These are phyloP conservation scores for Colostygia pectinataria DNA, from an alignment of 2,888 invertebrate genomes.

Conservation along the genomic window DNA sequence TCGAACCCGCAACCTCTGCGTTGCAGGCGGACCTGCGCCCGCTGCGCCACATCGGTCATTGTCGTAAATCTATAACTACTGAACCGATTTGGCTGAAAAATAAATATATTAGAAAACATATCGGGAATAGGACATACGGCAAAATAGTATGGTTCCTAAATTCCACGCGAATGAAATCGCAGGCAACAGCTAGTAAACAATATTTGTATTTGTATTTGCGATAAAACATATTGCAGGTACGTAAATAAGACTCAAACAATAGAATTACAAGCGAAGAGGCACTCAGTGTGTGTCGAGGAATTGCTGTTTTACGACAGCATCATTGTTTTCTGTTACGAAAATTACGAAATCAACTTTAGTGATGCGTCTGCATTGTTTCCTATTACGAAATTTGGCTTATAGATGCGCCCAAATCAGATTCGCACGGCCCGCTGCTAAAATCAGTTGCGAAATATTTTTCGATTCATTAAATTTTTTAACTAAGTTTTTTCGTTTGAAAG, in stretches of 20 bases:
- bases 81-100: too few relatives aligned
- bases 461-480: conserved; percentile 19
- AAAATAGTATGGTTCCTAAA: too few relatives aligned
- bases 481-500: too few relatives aligned
- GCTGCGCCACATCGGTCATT: too few relatives aligned
- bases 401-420: conserved; percentile 23
- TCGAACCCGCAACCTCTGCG: too few relatives aligned
- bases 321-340: conserved; percentile 30
- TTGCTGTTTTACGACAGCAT: conserved; percentile 22
- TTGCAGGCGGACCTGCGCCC: too few relatives aligned
- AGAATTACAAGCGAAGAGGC: conserved; percentile 17
- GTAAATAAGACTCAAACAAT: conserved; percentile 17
- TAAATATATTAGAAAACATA: too few relatives aligned
- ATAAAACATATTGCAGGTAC: neutral
- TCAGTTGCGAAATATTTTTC: conserved; percentile 12
- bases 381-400: conserved; percentile 11
- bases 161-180: too few relatives aligned
- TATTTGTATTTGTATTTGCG: too few relatives aligned
- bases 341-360: conserved; percentile 14
- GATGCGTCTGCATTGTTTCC: conserved; percentile 25
- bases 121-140: too few relatives aligned
- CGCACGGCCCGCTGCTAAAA: conserved; percentile 17
- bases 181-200: too few relatives aligned
- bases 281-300: conserved; percentile 29
- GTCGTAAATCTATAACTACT: too few relatives aligned